Conservation (phyloP, 2,888 invertebrate genomes). For the Hybos culiciformis region DNA sequence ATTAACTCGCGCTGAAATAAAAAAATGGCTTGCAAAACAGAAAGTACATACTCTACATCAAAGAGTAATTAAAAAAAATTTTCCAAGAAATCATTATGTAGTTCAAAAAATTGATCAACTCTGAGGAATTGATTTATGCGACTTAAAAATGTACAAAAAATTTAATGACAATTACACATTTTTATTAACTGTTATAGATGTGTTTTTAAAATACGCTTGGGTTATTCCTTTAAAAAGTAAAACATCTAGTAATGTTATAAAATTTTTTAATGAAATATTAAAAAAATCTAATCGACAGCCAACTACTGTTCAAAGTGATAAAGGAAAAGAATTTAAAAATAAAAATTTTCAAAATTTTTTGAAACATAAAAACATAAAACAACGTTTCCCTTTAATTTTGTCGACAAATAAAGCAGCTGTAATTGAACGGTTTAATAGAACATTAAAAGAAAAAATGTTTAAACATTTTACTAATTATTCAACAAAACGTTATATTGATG, state of each 20-base stretch:
- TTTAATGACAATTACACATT: constrained; percentile 24
- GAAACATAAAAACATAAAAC: constrained; percentile 11
- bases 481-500: too few species aligned
- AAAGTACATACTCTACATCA: too few species aligned
- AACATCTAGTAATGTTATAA: constrained; percentile 11
- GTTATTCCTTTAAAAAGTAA: constrained; percentile 24
- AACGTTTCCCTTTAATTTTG: constrained; percentile 12
- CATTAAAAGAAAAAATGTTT: constrained; percentile 17
- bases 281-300: not conserved
- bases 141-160: constrained; percentile 21
- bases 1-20: too few species aligned
- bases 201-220: constrained; percentile 30
- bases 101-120: too few species aligned
- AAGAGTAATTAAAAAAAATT: too few species aligned
- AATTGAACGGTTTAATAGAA: constrained; percentile 18
- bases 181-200: constrained; percentile 27
- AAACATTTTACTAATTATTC: too few species aligned
- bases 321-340: constrained; percentile 20
- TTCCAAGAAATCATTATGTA: too few species aligned
- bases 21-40: too few species aligned
- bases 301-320: constrained; percentile 6
- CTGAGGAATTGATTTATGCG: constrained; percentile 31
- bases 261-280: not conserved
- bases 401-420: constrained; percentile 17
- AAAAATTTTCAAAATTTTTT: constrained; percentile 14